Percentiles rank a stretch among this genome's conserved stretches.
Evolutionary conservation across 2,888 invertebrate genomes (phyloP).

Genomic region (Drosophila paramelanica): DNA sequence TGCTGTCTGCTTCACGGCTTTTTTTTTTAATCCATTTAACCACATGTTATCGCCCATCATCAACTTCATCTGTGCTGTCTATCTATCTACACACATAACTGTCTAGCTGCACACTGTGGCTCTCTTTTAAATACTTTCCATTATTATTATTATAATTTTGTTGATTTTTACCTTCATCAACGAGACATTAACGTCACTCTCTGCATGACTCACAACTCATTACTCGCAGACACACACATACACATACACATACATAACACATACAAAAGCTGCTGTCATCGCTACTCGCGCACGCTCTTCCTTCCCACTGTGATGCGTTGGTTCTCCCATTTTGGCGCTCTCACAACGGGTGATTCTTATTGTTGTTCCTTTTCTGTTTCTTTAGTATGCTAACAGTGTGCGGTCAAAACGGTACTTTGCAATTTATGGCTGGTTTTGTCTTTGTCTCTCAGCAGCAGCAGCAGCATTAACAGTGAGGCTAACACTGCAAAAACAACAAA

Average conservation of each 20-base stretch:
- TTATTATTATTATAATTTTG: constrained; percentile 71
- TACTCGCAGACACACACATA: constrained; percentile 6
- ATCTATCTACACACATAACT: constrained; percentile 50
- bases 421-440: constrained; percentile 67
- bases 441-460: constrained; percentile 28
- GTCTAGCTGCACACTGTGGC: constrained; percentile 28
- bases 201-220: constrained; percentile 63
- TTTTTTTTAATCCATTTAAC: constrained; percentile 70
- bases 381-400: constrained; percentile 66
- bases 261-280: constrained; percentile 45
- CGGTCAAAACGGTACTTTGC: constrained; percentile 74
- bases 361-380: constrained; percentile 20
- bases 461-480: constrained; percentile 15
- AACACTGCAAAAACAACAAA: constrained; percentile 24
- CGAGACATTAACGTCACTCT: constrained; percentile 57
- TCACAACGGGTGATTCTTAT: constrained; percentile 36
- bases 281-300: constrained; percentile 6
- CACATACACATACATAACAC: constrained; percentile 6
- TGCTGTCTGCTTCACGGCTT: constrained; percentile 48
- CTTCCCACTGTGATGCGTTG: constrained; percentile 40
- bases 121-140: constrained; percentile 75
- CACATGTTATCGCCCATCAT: constrained; percentile 71
- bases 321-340: constrained; percentile 35
- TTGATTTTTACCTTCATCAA: constrained; percentile 67
- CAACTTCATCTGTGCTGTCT: constrained; percentile 47